phyloP scores from a whole-genome alignment of 2,888 invertebrate genomes.

The Machimus rusticus region DNA sequence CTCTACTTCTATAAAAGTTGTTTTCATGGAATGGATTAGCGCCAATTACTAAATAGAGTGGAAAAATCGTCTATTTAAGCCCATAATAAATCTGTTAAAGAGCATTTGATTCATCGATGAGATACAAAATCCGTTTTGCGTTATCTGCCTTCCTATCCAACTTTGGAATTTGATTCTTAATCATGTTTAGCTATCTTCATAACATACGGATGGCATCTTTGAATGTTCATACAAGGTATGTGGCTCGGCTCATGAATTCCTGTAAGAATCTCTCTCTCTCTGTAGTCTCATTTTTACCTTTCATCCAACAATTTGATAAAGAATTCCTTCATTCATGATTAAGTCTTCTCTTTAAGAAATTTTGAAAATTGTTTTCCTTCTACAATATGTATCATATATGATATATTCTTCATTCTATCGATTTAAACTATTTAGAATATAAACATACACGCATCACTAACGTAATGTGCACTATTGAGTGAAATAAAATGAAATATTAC shows the following conservation, averaged over 20 bases:
- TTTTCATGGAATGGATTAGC: not conserved
- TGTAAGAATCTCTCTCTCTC: not conserved
- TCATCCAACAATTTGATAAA: not conserved
- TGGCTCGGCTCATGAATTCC: not conserved
- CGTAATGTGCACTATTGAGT: too few relatives aligned
- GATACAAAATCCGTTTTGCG: not conserved
- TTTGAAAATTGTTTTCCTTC: not conserved
- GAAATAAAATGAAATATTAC: too few relatives aligned
- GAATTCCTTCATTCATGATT: not conserved
- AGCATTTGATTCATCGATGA: not conserved
- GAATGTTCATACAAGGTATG: not conserved
- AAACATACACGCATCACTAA: too few relatives aligned
- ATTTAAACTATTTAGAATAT: too few relatives aligned
- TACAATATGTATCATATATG: too few relatives aligned
- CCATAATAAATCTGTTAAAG: not conserved
- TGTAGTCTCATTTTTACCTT: not conserved
- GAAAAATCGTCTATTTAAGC: not conserved
- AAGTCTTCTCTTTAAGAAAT: not conserved
- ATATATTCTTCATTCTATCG: too few relatives aligned
- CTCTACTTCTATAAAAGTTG: not conserved
- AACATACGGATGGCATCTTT: not conserved
- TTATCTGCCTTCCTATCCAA: not conserved
- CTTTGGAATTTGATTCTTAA: not conserved
- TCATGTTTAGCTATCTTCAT: not conserved
- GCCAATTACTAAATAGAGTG: too few relatives aligned